Evolutionary conservation across 2,888 invertebrate genomes (phyloP).

Genomic region (Tipula vernalis): DNA sequence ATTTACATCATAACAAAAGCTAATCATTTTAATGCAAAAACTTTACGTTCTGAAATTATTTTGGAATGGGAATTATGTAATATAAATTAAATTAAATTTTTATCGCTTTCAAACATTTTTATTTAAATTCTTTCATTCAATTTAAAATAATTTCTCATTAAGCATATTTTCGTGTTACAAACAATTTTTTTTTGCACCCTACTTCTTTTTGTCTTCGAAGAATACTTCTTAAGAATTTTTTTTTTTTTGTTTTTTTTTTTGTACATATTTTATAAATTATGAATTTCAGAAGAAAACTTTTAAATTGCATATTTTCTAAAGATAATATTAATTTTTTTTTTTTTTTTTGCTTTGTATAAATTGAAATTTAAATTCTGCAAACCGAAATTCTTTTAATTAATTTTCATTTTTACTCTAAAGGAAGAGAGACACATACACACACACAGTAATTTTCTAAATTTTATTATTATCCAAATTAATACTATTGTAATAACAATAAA

Average conservation of each 20-base stretch:
- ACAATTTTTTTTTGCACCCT: background rate
- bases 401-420: background rate
- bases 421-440: background rate
- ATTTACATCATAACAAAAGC: background rate
- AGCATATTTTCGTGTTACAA: background rate
- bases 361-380: background rate
- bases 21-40: background rate
- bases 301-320: background rate
- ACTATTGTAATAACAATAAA: background rate
- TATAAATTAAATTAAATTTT: background rate
- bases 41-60: background rate
- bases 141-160: background rate
- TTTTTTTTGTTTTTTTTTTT: background rate
- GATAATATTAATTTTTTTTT: background rate
- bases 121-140: background rate
- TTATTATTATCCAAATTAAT: background rate
- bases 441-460: background rate
- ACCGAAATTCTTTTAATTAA: background rate
- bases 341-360: background rate
- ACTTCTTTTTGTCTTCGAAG: background rate
- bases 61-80: background rate
- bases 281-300: background rate
- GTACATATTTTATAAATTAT: background rate
- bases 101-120: constrained; percentile 4
- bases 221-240: background rate